These are phyloP conservation scores for Bambusicola thoracicus DNA, from an alignment of 2,113 vertebrate species.

Conservation along the genomic window DNA sequence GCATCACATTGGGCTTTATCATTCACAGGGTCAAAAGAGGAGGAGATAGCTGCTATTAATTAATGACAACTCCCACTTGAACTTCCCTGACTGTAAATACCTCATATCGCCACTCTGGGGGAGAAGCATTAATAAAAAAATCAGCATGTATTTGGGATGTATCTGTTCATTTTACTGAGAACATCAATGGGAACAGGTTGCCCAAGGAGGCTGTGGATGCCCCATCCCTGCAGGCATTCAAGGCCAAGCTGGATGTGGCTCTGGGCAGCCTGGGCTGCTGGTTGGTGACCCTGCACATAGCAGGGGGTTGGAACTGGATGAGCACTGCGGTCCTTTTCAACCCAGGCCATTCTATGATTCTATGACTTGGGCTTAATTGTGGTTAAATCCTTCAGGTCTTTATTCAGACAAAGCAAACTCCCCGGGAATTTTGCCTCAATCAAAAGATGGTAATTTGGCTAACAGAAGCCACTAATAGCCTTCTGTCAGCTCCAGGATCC, in stretches of 20 bases:
- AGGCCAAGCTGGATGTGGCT: too few species aligned
- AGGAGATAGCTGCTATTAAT: conserved; percentile 31
- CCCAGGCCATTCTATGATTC: too few species aligned
- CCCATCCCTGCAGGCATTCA: too few species aligned
- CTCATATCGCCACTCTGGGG: neutral
- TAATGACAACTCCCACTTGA: conserved; percentile 37
- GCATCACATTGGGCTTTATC: neutral
- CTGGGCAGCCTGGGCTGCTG: too few species aligned
- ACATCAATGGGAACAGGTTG: neutral
- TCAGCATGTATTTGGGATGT: conserved; percentile 22
- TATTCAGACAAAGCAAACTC: neutral
- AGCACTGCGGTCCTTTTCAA: too few species aligned
- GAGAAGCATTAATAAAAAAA: neutral
- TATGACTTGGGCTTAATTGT: neutral
- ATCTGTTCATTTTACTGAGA: neutral
- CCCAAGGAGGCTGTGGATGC: too few species aligned
- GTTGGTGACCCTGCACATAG: too few species aligned
- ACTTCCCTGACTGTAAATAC: conserved; percentile 35
- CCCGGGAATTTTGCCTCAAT: neutral
- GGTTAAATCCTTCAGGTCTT: neutral
- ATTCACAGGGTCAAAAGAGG: conserved; percentile 10
- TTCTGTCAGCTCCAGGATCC: neutral
- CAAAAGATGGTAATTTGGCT: neutral
- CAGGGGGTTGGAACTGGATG: too few species aligned
- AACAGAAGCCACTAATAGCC: neutral